Base-by-base conservation (phyloP, 2,797 vertebrate species). In the Tiaroga cobitis region DNA sequence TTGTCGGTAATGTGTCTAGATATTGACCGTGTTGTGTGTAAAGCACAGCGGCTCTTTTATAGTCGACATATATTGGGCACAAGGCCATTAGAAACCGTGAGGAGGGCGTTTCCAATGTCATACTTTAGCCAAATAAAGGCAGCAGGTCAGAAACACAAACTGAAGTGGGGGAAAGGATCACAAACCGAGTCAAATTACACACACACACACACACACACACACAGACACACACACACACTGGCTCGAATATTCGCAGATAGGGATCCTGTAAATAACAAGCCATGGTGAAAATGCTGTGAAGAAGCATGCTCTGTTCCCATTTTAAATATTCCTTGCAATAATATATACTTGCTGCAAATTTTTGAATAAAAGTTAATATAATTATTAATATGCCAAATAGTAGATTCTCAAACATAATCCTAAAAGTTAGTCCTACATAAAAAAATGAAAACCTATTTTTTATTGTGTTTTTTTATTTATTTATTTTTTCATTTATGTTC, bases 41-140 rank as follows among this genome's bases (percentile, higher is more conserved):
- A 37, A 10, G 2, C 1, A 19, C 37, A 29, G 68, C 2, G 26
- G 49, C 51, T 56, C 68, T 82, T 82, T 61, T 73, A 82, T 82
- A 82, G 37, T 11, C 18, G 16, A 43, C 49, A 32, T 56, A 26
- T 54, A 39, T 18, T 21, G 37, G 68, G 10, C 68, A 59, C 49
- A 13, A 2, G 54, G 19, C 79, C 46, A 54, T 49, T 34, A 51
- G 29, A 80, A 46, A 80, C 11, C 13, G 0, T 51, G n/a, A 68
- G 63, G 63, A 81, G 46, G 51, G 51, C 69, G 68, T 61, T 32
- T 19, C 69, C 81, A 73, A 46, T 32, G 69, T 32, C 81, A 73
- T 6, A 24, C 51, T 43, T 72, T 59, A 37, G 37, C 81, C 51
- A 73, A 73, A n/a, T 82, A 82, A 73, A 82, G 69, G 19, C 65